Percentiles rank a stretch among this genome's conserved stretches.
These are phyloP conservation scores for Euphysa ruthae DNA, from an alignment of 30 jellyfish, hydroid and myxozoan species.

Conservation along the genomic window DNA sequence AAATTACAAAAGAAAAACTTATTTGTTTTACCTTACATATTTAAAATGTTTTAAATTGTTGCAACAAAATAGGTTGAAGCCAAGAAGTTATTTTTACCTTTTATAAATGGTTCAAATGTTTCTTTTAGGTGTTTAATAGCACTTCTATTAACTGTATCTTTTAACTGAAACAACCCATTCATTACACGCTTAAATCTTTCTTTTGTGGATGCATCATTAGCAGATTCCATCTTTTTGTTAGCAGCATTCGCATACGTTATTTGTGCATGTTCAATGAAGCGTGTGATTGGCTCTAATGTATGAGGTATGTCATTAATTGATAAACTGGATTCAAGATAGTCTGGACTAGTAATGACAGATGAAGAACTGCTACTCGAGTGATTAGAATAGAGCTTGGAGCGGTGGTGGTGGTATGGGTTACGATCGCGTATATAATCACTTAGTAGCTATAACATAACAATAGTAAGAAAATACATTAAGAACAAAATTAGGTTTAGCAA, in stretches of 20 bases:
- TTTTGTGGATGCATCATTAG: conserved; percentile 30
- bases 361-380: conserved; percentile 67
- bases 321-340: conserved; percentile 62
- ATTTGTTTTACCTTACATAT: too few relatives aligned
- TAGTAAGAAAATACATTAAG: not conserved
- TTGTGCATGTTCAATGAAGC: conserved; percentile 93
- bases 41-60: too few relatives aligned
- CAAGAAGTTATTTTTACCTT: not conserved
- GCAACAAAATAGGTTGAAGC: not conserved
- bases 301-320: conserved; percentile 54
- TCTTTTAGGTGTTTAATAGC: conserved; percentile 68
- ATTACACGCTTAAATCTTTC: conserved; percentile 68
- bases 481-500: too few relatives aligned
- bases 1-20: too few relatives aligned
- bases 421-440: conserved; percentile 74
- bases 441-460: conserved; percentile 43
- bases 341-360: conserved; percentile 94
- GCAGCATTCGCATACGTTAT: conserved; percentile 10
- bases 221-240: conserved; percentile 18
- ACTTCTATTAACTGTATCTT: conserved; percentile 46
- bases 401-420: not conserved
- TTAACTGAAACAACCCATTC: conserved; percentile 67
- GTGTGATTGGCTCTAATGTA: conserved; percentile 86
- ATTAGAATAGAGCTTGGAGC: conserved; percentile 17
- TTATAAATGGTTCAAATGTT: conserved; percentile 32